These are phyloP conservation scores for Stegana nigrithorax DNA, from an alignment of 2,888 invertebrate species.

Conservation along the genomic window DNA sequence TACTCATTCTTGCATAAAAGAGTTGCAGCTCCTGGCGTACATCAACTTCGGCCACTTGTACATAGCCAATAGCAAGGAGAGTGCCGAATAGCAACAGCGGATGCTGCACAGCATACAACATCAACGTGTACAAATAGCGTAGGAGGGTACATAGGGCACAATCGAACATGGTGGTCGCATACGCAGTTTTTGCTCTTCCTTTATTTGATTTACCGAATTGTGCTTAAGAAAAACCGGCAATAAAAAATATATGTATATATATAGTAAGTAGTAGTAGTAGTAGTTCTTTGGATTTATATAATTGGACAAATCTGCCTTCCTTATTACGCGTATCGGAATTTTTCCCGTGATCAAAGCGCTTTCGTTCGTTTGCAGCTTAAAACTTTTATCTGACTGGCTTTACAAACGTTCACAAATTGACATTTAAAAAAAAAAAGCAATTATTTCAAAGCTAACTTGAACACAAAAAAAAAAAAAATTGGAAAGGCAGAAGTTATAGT, in stretches of 20 bases:
- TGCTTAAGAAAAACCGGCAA: neutral
- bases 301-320: too few species aligned
- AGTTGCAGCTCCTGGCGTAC: conserved; percentile 27
- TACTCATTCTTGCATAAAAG: neutral
- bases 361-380: neutral
- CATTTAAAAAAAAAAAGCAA: too few species aligned
- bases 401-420: too few species aligned
- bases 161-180: conserved; percentile 32
- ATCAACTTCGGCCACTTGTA: conserved; percentile 37
- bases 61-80: conserved; percentile 43
- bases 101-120: neutral
- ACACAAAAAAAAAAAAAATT: too few species aligned
- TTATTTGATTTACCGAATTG: too few species aligned
- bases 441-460: too few species aligned
- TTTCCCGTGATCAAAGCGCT: neutral
- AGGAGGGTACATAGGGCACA: conserved; percentile 40
- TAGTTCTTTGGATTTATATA: too few species aligned
- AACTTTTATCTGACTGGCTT: neutral
- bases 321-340: neutral
- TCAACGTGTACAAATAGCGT: conserved; percentile 28
- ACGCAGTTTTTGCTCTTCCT: too few species aligned
- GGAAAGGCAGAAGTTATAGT: too few species aligned
- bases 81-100: conserved; percentile 40
- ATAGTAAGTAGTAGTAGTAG: too few species aligned
- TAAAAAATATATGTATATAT: too few species aligned